A percentile compares a stretch with the other conserved stretches of the same genome.
Conservation (phyloP, 2,113 vertebrate genomes). For the Barnardius zonarius region DNA sequence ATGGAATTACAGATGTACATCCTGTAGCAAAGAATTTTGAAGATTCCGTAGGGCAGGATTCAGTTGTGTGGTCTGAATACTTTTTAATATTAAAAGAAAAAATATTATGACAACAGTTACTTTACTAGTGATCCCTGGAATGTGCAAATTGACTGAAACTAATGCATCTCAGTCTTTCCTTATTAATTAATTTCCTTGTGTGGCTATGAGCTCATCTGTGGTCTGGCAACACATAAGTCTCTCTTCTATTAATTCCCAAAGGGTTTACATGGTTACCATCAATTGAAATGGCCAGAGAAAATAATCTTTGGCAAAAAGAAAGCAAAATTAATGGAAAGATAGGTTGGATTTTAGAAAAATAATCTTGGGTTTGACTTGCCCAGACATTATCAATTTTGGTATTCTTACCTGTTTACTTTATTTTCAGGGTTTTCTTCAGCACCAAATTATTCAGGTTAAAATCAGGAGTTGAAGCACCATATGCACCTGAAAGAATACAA, state of each 20-base stretch:
- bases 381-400: not conserved
- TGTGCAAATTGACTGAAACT: constrained; percentile 69
- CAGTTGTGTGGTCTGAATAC: constrained; percentile 58
- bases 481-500: not conserved
- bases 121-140: constrained; percentile 66
- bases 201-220: constrained; percentile 64
- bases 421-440: not conserved
- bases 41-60: constrained; percentile 36
- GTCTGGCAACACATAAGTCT: constrained; percentile 57
- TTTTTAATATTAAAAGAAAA: constrained; percentile 64
- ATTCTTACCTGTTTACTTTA: not conserved
- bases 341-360: not conserved
- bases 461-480: not conserved
- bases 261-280: constrained; percentile 38
- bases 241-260: constrained; percentile 48
- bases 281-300: constrained; percentile 48
- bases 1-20: constrained; percentile 40
- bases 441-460: not conserved
- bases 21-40: constrained; percentile 36
- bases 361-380: not conserved
- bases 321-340: not conserved
- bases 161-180: constrained; percentile 67
- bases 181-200: constrained; percentile 68
- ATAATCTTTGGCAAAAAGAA: constrained; percentile 14
- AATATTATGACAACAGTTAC: constrained; percentile 68